A percentile compares a stretch with the other conserved stretches of the same genome.
Conservation (phyloP, 2,113 vertebrate species). For the Phaethon lepturus region DNA sequence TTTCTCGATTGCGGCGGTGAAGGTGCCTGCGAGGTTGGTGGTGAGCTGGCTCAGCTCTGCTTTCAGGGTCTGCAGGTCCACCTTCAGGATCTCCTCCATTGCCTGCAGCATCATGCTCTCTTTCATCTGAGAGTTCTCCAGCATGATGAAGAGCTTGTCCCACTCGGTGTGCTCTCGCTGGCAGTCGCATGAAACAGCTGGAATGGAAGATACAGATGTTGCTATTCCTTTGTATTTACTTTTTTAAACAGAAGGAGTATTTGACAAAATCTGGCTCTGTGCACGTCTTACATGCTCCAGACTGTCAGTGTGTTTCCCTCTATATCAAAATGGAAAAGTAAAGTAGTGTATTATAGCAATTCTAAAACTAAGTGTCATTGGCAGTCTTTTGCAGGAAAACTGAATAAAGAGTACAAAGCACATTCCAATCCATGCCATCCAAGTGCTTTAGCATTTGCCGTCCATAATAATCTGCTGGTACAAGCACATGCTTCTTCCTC, state of each 20-base stretch:
- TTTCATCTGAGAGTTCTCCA: conserved; percentile 97
- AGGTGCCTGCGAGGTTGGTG: conserved; percentile 66
- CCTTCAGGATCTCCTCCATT: conserved; percentile 81
- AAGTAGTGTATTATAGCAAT: not conserved
- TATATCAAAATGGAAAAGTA: not conserved
- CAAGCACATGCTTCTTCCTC: not conserved
- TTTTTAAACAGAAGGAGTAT: not conserved
- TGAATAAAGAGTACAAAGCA: not conserved
- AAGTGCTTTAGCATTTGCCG: not conserved
- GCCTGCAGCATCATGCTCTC: conserved; percentile 93
- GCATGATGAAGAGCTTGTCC: conserved; percentile 97
- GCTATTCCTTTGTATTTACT: not conserved
- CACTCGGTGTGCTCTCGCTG: conserved; percentile 84
- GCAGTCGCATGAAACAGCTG: conserved; percentile 80
- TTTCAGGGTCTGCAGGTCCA: conserved; percentile 83
- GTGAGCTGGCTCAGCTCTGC: conserved; percentile 83
- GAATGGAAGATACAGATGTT: not conserved
- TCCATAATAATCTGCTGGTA: not conserved
- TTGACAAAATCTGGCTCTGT: not conserved
- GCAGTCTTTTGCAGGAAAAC: not conserved
- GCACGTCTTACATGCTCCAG: not conserved
- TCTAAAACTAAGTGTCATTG: not conserved
- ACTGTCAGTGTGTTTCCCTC: not conserved
- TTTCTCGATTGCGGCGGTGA: conserved; percentile 57
- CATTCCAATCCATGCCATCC: not conserved